Percentiles rank a stretch among this genome's conserved stretches.
Conservation (phyloP, 2,888 invertebrate genomes). For the Drosophila fungiperda region DNA sequence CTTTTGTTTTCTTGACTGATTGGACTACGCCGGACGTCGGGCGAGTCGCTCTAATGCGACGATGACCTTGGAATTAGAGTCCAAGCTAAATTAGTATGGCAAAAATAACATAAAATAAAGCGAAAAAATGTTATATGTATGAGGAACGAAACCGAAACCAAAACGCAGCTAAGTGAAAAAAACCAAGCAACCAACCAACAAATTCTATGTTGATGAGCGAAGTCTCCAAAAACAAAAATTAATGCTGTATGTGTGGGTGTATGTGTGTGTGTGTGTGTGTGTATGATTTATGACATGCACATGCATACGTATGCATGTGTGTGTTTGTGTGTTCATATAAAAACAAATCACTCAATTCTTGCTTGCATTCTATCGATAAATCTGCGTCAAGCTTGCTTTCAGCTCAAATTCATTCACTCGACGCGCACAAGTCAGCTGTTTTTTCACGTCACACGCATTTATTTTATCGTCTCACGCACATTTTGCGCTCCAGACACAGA, state of each 20-base stretch:
- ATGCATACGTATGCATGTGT: neutral
- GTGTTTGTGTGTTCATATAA: neutral
- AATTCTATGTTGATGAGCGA: constrained; percentile 25
- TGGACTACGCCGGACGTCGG: constrained; percentile 31
- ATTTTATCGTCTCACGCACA: constrained; percentile 42
- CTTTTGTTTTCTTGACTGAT: constrained; percentile 52
- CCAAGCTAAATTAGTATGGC: constrained; percentile 47
- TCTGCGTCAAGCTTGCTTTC: neutral
- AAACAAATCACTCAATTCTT: constrained; percentile 8
- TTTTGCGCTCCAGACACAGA: constrained; percentile 47
- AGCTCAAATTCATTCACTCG: neutral
- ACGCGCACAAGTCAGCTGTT: constrained; percentile 42
- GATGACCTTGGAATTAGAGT: constrained; percentile 68
- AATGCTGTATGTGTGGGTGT: neutral
- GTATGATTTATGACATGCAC: constrained; percentile 21
- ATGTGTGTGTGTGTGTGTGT: constrained; percentile 7
- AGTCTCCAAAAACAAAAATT: constrained; percentile 18
- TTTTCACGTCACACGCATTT: constrained; percentile 26
- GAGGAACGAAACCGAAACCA: constrained; percentile 37
- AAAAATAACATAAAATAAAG: constrained; percentile 8
- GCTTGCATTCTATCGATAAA: constrained; percentile 26
- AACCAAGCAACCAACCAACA: constrained; percentile 14
- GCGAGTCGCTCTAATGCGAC: constrained; percentile 55
- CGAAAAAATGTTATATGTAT: neutral
- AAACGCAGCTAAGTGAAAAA: constrained; percentile 49